Evolutionary conservation across 2,888 invertebrate species (phyloP).

Genomic region (Tenthredo distinguenda): DNA sequence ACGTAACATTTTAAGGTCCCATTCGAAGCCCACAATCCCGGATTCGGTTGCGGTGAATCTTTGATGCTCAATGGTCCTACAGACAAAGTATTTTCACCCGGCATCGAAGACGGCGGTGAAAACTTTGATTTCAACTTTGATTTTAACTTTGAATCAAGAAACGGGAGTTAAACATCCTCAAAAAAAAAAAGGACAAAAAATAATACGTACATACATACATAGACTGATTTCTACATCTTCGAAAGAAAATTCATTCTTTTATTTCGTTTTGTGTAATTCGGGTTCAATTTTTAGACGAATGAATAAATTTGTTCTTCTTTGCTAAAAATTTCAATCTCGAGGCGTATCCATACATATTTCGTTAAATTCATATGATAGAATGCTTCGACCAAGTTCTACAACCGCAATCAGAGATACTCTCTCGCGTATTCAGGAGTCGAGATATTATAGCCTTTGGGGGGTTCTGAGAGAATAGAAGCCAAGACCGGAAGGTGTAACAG

Average conservation of each 20-base stretch:
- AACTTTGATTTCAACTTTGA: conserved; percentile 17
- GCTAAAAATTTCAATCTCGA: not conserved
- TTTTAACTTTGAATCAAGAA: not conserved
- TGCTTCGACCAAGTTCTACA: not conserved
- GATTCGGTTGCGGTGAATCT: conserved; percentile 42
- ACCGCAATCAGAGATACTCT: conserved; percentile 9
- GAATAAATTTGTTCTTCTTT: not conserved
- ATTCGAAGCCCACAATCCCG: conserved; percentile 34
- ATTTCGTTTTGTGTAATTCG: not conserved
- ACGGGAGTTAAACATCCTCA: not conserved
- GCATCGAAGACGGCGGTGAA: not conserved
- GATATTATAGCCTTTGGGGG: not conserved
- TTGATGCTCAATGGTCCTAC: conserved; percentile 6
- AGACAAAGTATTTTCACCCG: conserved; percentile 4
- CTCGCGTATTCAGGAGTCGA: not conserved
- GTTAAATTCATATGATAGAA: not conserved
- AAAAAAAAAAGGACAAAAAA: not conserved
- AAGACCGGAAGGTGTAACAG: conserved; percentile 28
- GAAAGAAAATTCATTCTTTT: not conserved
- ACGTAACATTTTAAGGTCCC: conserved; percentile 40
- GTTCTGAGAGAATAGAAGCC: not conserved
- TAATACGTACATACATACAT: not conserved
- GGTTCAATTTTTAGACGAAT: not conserved
- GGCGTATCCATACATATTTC: not conserved
- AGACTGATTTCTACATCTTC: not conserved